A percentile compares a stretch with the other conserved stretches of the same genome.
Conservation (phyloP, 2,113 vertebrate genomes). For the Diadophis punctatus region DNA sequence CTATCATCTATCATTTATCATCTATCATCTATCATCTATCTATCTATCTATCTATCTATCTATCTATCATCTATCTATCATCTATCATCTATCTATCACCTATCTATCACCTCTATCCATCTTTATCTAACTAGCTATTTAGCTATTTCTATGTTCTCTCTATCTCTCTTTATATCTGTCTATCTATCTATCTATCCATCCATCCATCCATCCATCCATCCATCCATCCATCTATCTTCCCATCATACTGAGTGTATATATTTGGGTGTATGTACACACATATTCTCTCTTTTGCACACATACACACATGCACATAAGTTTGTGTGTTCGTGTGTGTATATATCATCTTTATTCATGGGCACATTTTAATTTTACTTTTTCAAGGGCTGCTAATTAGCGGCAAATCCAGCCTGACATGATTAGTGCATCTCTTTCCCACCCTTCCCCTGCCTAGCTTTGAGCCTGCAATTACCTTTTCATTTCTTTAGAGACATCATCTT, state of each 20-base stretch:
- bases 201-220: neutral
- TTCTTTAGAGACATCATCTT: conserved; percentile 7
- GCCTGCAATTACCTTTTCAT: conserved; percentile 32
- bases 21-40: too few relatives aligned
- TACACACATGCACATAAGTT: neutral
- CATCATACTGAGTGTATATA: neutral
- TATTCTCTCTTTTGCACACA: neutral
- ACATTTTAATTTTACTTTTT: conserved; percentile 33
- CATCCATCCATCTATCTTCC: neutral
- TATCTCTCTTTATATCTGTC: too few relatives aligned
- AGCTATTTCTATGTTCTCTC: too few relatives aligned
- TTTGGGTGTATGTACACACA: neutral
- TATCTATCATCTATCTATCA: too few relatives aligned
- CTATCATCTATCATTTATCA: too few relatives aligned
- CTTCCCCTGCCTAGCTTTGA: neutral
- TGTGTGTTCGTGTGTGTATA: neutral
- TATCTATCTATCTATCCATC: too few relatives aligned
- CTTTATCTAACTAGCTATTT: too few relatives aligned
- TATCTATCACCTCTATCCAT: too few relatives aligned
- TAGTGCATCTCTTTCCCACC: neutral
- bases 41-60: too few relatives aligned
- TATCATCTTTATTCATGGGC: conserved; percentile 28
- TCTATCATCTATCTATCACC: too few relatives aligned
- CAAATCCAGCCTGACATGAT: conserved; percentile 23
- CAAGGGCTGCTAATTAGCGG: conserved; percentile 23